Conservation (phyloP, 30 jellyfish, hydroid and myxozoan species). For the Hydractinia symbiolongicarpus region DNA sequence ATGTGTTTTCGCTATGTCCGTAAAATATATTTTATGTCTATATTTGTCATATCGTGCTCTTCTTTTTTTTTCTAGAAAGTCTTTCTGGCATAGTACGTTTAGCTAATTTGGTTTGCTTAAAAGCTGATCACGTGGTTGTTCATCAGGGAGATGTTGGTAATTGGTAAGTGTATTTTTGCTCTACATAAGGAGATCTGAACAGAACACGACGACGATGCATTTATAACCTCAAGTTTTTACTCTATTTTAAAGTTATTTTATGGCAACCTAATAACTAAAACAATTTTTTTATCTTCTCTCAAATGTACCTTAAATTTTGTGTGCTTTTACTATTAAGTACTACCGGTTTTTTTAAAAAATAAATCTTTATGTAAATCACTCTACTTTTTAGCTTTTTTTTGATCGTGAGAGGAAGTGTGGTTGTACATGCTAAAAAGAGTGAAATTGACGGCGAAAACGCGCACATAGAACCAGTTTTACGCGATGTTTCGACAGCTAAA, state of each 20-base stretch:
- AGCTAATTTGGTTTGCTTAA: conserved; percentile 25
- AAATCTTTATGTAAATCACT: conserved; percentile 21
- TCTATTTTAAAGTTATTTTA: too few species aligned
- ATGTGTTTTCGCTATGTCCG: not conserved
- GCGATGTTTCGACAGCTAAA: conserved; percentile 43
- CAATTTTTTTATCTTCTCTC: conserved; percentile 3
- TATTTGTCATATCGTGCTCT: not conserved
- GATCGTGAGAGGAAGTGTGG: conserved; percentile 73
- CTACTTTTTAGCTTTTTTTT: conserved; percentile 55
- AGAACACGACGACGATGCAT: too few species aligned
- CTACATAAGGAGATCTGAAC: too few species aligned
- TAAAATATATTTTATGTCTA: not conserved
- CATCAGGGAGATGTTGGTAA: conserved; percentile 80
- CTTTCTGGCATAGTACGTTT: conserved; percentile 32
- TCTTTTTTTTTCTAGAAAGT: conserved; percentile 35
- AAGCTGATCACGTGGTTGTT: conserved; percentile 48
- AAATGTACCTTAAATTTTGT: too few species aligned
- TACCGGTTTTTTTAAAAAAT: not conserved
- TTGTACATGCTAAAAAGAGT: conserved; percentile 51
- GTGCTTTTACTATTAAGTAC: not conserved
- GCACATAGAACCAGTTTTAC: conserved; percentile 43
- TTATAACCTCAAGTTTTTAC: too few species aligned
- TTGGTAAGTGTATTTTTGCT: conserved; percentile 31
- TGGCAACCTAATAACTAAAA: not conserved
- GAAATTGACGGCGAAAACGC: conserved; percentile 25